Evolutionary conservation across 2,888 invertebrate genomes (phyloP).

Genomic region (Allolobophora icterica): DNA sequence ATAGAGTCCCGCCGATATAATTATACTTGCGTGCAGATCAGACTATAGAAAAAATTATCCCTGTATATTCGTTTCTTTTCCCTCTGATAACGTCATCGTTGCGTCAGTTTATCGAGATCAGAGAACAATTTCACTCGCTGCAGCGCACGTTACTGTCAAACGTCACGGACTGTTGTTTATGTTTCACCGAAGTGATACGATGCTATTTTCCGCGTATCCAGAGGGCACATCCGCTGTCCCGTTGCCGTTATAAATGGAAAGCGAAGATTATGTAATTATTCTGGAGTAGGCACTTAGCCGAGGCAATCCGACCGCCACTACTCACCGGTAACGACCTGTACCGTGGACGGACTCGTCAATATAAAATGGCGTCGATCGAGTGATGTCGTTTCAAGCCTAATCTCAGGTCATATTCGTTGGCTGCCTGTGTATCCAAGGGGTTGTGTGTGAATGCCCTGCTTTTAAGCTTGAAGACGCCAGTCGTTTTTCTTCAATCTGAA

Average conservation of each 20-base stretch:
- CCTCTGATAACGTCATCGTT: neutral
- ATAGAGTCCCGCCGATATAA: too few species aligned
- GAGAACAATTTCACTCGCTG: neutral
- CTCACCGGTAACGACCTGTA: neutral
- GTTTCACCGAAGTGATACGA: neutral
- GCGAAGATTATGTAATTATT: slow-evolving; percentile 17
- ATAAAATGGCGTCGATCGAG: neutral
- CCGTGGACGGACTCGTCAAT: neutral
- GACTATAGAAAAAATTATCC: too few species aligned
- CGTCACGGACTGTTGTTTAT: neutral
- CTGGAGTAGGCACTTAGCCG: slow-evolving; percentile 1
- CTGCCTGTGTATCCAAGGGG: neutral
- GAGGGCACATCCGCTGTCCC: neutral
- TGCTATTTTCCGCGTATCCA: neutral
- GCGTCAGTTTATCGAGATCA: neutral
- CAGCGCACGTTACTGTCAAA: neutral
- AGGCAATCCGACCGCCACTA: slow-evolving; percentile 2
- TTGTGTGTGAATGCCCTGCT: neutral
- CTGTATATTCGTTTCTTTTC: neutral
- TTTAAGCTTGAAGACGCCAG: neutral
- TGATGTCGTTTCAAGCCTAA: neutral
- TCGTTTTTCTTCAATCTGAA: neutral
- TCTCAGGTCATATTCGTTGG: neutral
- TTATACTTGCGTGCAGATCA: too few species aligned
- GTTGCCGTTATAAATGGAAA: neutral